Evolutionary conservation across 2,113 vertebrate genomes (phyloP), one percentile per base, ranked within the genome.

Genomic region (Lathamus discolor): DNA sequence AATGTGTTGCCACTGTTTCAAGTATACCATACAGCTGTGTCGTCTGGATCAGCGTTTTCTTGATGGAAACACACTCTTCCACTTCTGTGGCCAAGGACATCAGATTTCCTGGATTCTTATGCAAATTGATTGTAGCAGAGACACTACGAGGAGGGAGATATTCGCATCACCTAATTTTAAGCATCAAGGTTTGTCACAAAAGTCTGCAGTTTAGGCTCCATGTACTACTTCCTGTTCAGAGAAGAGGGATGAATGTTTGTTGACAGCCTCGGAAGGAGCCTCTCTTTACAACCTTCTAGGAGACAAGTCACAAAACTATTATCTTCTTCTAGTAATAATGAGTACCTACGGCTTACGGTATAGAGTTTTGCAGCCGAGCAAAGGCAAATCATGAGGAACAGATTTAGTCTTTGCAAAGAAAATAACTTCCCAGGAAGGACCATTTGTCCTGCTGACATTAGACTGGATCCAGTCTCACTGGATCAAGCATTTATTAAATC

Each of bases 331-430:
- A 3, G 0, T 46, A 16, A 72, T 13, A 63, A 43, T 37, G n/a
- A 29, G 15, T 83, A 27, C 28, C 31, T 24, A 23, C 11, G 41
- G 28, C 48, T 35, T 51, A 9, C 0, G 0, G 8, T 2, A 9
- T 19, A 23, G n/a, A 46, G 18, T 51, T 68, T n/a, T 69, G 5
- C 24, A 67, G 41, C 11, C 25, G 59, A 49, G 46, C 18, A 77
- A 61, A 74, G 20, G 59, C 14, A 75, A 68, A 80, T 64, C 24
- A 18, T 37, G 54, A 41, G 43, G 41, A 54, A 33, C n/a, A 70
- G 7, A 0, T n/a, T 44, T 29, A 24, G 2, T 20, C 11, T 70
- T 57, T 64, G n/a, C 5, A 31, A 69, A 86, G 63, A 13, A n/a
- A 18, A 2, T 23, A 48, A 9, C 41, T 64, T 83, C 17, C 17